Evolutionary conservation across 2,113 vertebrate species (phyloP), one percentile per base, ranked within the genome.

Genomic region (Onychorhynchus coronatus): DNA sequence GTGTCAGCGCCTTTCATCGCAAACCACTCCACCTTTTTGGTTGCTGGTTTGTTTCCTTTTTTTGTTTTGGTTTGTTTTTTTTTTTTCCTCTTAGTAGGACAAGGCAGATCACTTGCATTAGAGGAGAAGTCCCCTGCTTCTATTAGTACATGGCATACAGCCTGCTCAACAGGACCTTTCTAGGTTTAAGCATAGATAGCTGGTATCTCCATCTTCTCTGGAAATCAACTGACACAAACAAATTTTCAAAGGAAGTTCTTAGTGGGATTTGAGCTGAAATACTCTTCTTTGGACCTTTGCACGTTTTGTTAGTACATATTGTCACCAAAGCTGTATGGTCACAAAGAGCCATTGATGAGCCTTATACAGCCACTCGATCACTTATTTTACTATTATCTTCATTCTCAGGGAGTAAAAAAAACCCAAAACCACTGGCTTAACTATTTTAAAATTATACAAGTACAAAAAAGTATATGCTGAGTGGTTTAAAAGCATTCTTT

Each of bases 361-460:
- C 9, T 68, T 16, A 33, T 27, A 62, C 24, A 61, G 61, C 28
- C 53, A 70, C 28, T 88, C 49, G 70, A 62, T 46, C 50, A 41
- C 18, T 74, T 92, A 30, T 84, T 89, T 91, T 62, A 35, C 47
- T 50, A 37, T 76, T 89, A 49, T 71, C 41, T 79, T 85, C 31
- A 44, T 77, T 91, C 85, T 87, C 41, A 77, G 39, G 23, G 42
- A 72, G 56, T 85, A 14, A 70, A 75, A 94, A 79, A 27, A 41
- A 73, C 41, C 13, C 18, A 13, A 24, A 49, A 49, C 23, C 2
- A 55, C 10, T 77, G 53, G 9, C 47, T 77, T 75, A 61, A 37
- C 16, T 66, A 73, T 96, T 97, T 96, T 81, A 83, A 96, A 96
- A 91, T 83, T 66, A 46, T 37, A 39, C 25, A 62, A 92, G 61